These are phyloP conservation scores for Lynx canadensis DNA, from an alignment of 2,113 vertebrate genomes.

Conservation along the genomic window DNA sequence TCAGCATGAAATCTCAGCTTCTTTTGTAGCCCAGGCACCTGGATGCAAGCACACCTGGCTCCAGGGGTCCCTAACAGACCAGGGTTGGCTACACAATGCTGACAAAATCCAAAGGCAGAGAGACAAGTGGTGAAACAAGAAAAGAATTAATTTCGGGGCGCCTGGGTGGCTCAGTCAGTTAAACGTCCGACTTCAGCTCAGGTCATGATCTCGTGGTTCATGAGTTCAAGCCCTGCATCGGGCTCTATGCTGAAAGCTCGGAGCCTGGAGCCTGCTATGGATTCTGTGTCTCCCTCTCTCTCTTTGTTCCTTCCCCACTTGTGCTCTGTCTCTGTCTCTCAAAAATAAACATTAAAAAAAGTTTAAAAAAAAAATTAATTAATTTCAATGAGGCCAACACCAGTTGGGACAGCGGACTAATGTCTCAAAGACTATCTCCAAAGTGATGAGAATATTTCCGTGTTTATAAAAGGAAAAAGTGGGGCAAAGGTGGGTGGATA, in stretches of 20 bases:
- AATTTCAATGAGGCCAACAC: neutral
- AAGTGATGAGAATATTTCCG: neutral
- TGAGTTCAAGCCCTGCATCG: too few species aligned
- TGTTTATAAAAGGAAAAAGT: neutral
- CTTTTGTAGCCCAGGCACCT: neutral
- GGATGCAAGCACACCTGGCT: too few species aligned
- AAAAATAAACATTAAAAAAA: too few species aligned
- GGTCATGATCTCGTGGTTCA: too few species aligned
- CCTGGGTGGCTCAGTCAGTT: too few species aligned
- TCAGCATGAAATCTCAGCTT: neutral
- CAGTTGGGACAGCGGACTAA: neutral
- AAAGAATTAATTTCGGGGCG: neutral
- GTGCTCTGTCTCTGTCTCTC: too few species aligned
- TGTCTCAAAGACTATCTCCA: neutral
- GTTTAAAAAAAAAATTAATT: neutral
- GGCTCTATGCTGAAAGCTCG: too few species aligned
- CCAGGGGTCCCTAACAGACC: neutral
- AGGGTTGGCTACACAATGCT: neutral
- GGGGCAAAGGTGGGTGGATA: neutral
- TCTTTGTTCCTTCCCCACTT: too few species aligned
- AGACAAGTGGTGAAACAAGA: neutral
- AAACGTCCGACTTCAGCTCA: too few species aligned
- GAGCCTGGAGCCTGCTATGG: too few species aligned
- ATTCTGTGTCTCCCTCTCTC: too few species aligned
- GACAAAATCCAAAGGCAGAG: neutral